Percentiles rank a stretch among this genome's conserved stretches.
phyloP scores from a whole-genome alignment of 2,797 vertebrate species.

The Schizothorax lantsangensis region DNA sequence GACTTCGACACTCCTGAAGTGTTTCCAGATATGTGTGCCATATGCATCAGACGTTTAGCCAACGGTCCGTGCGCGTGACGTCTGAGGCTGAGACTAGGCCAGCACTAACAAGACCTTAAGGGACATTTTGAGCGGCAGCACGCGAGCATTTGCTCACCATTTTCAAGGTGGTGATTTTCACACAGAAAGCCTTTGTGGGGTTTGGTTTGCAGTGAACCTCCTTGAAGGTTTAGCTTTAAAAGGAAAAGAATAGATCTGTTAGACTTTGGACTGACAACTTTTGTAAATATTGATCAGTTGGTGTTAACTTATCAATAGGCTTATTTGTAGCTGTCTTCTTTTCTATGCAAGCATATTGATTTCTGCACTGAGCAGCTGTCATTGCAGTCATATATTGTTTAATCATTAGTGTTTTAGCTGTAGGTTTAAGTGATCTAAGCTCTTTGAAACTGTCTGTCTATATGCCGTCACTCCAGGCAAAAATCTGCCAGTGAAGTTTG shows the following conservation, averaged over 20 bases:
- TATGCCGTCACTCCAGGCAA: not conserved
- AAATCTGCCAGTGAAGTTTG: constrained; percentile 1
- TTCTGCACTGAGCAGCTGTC: not conserved
- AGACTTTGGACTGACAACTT: not conserved
- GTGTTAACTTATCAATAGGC: not conserved
- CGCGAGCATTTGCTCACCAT: constrained; percentile 12
- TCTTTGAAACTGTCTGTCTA: not conserved
- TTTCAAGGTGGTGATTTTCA: constrained; percentile 45
- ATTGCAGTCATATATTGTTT: not conserved
- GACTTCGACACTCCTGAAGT: no score
- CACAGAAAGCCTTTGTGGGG: constrained; percentile 33
- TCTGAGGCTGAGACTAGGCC: not conserved
- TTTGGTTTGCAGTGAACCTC: not conserved
- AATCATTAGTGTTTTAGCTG: not conserved
- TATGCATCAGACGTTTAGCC: no score
- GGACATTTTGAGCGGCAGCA: constrained; percentile 6
- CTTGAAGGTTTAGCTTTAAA: not conserved
- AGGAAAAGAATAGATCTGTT: not conserved
- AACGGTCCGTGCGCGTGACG: no score
- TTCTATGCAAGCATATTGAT: not conserved
- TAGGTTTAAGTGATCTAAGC: not conserved
- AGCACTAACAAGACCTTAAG: constrained; percentile 36
- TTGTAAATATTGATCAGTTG: constrained; percentile 22
- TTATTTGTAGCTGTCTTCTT: not conserved
- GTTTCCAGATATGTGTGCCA: no score